Evolutionary conservation across 1,140 invertebrate species (phyloP), one percentile per base, ranked within the genome.

Genomic region (Zaprionus inermis): DNA sequence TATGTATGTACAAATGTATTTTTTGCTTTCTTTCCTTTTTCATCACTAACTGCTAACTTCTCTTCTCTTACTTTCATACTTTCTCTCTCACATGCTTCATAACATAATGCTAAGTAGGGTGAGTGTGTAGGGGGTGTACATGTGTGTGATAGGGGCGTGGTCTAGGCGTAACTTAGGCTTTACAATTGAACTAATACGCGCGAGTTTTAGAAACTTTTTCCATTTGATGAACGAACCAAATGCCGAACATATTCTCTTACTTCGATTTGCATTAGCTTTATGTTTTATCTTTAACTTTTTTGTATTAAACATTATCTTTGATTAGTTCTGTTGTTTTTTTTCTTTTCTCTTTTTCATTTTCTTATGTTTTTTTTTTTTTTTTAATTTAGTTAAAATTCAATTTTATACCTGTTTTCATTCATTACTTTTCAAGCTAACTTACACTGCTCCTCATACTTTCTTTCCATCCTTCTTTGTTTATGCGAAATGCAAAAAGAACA

Each of bases 1-100:
- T 89, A 89, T 89, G 84, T 89, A 89, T 89, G 49, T 89, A 88
- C 84, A 89, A 78, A 81, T 84, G 84, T 88, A 89, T 88, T 89
- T 88, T 88, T 88, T 88, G 77, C 84, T 88, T 88, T 86, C 83
- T 86, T 85, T 85, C 81, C 65, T 30, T 68, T 58, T 38, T 46
- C 49, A 54, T 38, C 14, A 16, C 38, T 44, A 44, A 44, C 38
- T 44, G n/a, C n/a, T 44, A 16, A 16, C 7, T 16, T 16, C 38
- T 32, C 41, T 18, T 10, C 18, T 56, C 7, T 7, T 16, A 7
- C n/a, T 32, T 32, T 51, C 38, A 12, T 18, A 11, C 32, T 72
- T 24, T 56, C 32, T 54, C 30, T 51, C 38, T 36, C 41, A 46
- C n/a, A 38, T 59, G 9, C 60, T 65, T 59, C 41, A 34, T 44